These are phyloP conservation scores for Xanthia togata DNA, from an alignment of 2,888 invertebrate genomes.

Conservation along the genomic window DNA sequence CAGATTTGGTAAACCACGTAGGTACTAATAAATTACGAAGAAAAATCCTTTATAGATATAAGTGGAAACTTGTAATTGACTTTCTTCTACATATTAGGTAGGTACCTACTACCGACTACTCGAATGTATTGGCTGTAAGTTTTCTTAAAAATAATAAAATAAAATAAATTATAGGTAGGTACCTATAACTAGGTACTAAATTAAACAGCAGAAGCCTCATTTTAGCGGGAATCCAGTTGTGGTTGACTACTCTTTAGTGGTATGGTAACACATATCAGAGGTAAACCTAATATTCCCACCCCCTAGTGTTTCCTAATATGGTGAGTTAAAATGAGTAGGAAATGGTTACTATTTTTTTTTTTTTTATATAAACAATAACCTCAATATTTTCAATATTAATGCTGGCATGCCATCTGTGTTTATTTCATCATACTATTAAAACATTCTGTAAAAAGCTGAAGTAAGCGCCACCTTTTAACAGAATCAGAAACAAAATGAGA, in stretches of 20 bases:
- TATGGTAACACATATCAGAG: neutral
- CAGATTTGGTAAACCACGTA: neutral
- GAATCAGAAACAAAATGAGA: neutral
- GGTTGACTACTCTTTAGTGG: neutral
- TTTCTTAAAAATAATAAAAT: too few species aligned
- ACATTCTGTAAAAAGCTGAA: neutral
- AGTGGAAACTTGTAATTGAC: too few species aligned
- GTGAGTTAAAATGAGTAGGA: neutral
- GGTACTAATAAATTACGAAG: neutral
- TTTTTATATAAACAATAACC: neutral
- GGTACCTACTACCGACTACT: too few species aligned
- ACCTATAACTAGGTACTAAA: too few species aligned
- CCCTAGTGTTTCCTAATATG: neutral
- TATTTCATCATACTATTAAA: neutral
- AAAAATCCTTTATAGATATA: too few species aligned
- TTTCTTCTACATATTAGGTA: too few species aligned
- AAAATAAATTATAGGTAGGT: too few species aligned
- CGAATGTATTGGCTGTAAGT: too few species aligned
- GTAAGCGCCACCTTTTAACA: conserved; percentile 35
- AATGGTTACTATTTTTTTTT: too few species aligned
- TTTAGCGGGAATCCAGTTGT: neutral
- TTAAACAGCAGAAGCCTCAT: too few species aligned
- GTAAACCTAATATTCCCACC: neutral
- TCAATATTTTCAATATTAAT: neutral
- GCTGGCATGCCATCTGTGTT: conserved; percentile 32